Evolutionary conservation across 2,113 vertebrate genomes (phyloP), one percentile per base, ranked within the genome.

Genomic region (Dendrocopos noguchii): DNA sequence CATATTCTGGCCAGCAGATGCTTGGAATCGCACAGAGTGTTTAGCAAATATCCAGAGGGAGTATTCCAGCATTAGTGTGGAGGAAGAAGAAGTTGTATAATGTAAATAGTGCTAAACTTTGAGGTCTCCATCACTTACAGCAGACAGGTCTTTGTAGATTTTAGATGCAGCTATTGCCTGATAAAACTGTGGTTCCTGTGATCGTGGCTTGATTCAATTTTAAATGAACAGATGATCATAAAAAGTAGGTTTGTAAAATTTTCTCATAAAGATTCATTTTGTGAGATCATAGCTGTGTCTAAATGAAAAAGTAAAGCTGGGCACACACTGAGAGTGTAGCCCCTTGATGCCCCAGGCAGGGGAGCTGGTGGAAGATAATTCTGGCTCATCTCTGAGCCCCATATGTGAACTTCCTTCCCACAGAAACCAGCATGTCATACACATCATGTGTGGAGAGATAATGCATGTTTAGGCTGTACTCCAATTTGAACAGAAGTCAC

Each of bases 1-100:
- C n/a, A 76, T 33, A 42, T 84, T 96, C 83, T 76, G 19, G 29
- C 70, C 55, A 92, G 74, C 83, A 94, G 73, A 46, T 94, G 8
- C 67, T 92, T 84, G 55, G 52, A 79, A 88, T 84, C 84, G 29
- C 77, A 76, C n/a, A 91, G 19, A 84, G 46, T 2, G 4, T 70
- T 86, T 84, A 86, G 39, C 17, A 90, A 39, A 60, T 77, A 83
- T 90, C 85, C 90, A 28, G 73, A 78, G 67, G 65, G 83, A 91
- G 12, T 22, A 88, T 63, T 65, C 57, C 39, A 61, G 73, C 28
- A 77, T n/a, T 78, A 55, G 78, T 24, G 13, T 67, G 55, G 42
- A 28, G 14, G 44, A 84, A 86, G 10, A 86, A 33, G 31, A 88
- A 28, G 33, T 21, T 90, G 25, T 64, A 29, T 71, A 79, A 53